These are phyloP conservation scores for Temnothorax curvispinosus DNA, from an alignment of 1,140 invertebrate genomes.

Conservation along the genomic window DNA sequence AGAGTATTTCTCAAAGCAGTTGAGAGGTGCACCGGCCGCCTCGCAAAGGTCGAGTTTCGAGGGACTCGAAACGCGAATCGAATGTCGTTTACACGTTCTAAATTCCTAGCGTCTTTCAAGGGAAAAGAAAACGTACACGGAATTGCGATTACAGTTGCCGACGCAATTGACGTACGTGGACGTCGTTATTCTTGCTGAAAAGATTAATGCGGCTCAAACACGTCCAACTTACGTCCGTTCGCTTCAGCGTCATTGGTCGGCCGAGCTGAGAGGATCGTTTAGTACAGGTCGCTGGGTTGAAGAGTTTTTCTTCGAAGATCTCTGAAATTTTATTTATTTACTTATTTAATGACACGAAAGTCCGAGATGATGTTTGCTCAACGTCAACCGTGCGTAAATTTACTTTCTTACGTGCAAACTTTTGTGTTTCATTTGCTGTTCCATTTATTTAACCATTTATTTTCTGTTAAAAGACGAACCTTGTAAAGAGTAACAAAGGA, in stretches of 20 bases:
- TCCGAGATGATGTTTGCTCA: neutral
- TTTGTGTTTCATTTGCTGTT: neutral
- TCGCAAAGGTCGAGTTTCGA: constrained; percentile 25
- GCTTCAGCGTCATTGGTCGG: neutral
- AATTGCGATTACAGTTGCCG: constrained; percentile 15
- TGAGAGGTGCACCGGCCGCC: neutral
- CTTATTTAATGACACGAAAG: neutral
- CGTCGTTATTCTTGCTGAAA: neutral
- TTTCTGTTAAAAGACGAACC: neutral
- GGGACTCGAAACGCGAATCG: neutral
- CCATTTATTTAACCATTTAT: neutral
- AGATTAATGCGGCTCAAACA: neutral
- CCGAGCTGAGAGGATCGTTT: neutral
- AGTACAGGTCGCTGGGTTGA: neutral
- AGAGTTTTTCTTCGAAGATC: neutral
- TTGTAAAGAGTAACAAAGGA: neutral
- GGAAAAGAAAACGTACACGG: neutral
- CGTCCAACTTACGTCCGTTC: neutral
- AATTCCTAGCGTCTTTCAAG: neutral
- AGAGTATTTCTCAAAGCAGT: constrained; percentile 43
- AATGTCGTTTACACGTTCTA: neutral
- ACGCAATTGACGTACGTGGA: neutral
- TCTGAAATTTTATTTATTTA: neutral
- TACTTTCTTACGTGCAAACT: neutral
- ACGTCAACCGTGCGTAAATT: neutral